phyloP scores from a whole-genome alignment of 2,113 vertebrate genomes.

The Onychostoma macrolepis region DNA sequence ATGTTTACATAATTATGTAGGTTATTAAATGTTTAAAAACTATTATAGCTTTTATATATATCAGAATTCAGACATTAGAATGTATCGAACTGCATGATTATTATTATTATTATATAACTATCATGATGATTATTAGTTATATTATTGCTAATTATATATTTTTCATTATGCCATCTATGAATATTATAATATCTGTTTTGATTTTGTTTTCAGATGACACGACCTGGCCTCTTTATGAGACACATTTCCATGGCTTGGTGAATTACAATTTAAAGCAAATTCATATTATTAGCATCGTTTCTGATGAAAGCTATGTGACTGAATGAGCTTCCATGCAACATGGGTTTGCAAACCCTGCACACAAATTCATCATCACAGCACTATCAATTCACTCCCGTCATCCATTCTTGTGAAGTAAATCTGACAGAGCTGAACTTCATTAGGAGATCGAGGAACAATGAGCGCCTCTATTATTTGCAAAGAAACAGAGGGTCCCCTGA shows the following conservation, averaged over 20 bases:
- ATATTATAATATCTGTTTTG: background rate
- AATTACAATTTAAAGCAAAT: background rate
- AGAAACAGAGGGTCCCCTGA: conserved; percentile 4
- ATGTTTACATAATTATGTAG: background rate
- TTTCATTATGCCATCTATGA: background rate
- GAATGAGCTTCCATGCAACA: background rate
- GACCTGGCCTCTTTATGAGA: background rate
- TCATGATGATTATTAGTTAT: background rate
- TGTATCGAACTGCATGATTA: background rate
- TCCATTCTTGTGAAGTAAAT: background rate
- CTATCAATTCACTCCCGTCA: background rate
- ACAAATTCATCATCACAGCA: background rate
- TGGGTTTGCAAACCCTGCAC: background rate
- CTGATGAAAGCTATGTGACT: background rate
- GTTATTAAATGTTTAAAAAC: background rate
- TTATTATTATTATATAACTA: background rate
- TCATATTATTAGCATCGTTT: background rate
- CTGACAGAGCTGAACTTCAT: conserved; percentile 10
- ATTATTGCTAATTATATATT: background rate
- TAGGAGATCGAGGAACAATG: background rate
- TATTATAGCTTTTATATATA: background rate
- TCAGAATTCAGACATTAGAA: background rate
- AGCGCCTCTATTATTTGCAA: background rate
- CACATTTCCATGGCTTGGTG: background rate
- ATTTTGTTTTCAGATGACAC: background rate